Evolutionary conservation across 64 coral and sea anemone species (phyloP).

Genomic region (Orbicella faveolata): DNA sequence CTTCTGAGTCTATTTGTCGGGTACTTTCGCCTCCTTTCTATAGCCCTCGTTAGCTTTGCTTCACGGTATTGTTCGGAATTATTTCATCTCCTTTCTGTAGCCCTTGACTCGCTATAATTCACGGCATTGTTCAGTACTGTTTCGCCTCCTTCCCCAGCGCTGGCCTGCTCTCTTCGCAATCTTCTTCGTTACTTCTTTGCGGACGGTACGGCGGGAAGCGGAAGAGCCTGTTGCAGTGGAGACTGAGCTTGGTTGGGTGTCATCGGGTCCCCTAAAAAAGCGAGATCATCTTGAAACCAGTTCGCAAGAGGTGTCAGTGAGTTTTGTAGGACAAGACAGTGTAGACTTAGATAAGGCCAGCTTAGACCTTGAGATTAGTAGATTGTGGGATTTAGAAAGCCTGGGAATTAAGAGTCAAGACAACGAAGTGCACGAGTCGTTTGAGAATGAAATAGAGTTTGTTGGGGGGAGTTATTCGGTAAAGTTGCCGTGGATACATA

Average conservation of each 20-base stretch:
- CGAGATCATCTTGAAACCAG: background rate
- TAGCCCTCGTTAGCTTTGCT: no score
- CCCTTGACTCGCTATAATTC: no score
- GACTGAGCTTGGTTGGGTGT: conserved; percentile 26
- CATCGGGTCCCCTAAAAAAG: conserved; percentile 28
- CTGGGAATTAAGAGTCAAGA: background rate
- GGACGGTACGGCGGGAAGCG: background rate
- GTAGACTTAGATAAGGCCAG: background rate
- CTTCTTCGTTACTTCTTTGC: no score
- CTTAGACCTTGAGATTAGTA: background rate
- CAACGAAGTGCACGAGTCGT: conserved; percentile 18
- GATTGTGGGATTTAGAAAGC: conserved; percentile 28
- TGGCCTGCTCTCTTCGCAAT: no score
- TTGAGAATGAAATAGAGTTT: conserved; percentile 14
- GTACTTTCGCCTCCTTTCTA: no score
- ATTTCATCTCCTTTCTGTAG: no score
- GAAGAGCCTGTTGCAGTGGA: conserved; percentile 45
- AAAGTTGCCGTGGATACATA: background rate
- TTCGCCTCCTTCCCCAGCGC: no score
- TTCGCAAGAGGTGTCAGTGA: background rate
- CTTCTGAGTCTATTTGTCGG: no score
- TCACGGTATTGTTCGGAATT: no score
- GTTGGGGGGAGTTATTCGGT: conserved; percentile 20
- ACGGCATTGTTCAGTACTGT: no score
- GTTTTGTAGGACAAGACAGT: background rate